Percentiles rank a stretch among this genome's conserved stretches.
phyloP scores from a whole-genome alignment of 2,797 vertebrate species.

The Squalus acanthias region DNA sequence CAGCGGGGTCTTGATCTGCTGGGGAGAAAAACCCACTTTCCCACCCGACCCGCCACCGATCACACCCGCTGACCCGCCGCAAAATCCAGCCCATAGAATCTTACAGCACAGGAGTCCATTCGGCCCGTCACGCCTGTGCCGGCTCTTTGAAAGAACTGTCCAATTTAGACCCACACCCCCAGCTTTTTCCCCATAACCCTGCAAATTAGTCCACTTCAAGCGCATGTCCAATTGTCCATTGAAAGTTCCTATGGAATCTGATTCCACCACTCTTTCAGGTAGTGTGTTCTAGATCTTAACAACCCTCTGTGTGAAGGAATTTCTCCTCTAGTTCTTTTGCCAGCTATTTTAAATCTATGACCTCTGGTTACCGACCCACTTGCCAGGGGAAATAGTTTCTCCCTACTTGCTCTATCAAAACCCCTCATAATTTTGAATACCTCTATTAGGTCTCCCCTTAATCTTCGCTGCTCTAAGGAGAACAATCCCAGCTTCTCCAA shows the following conservation, averaged over 20 bases:
- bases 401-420: background rate
- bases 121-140: too few relatives aligned
- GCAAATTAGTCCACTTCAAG: background rate
- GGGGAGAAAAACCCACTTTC: too few relatives aligned
- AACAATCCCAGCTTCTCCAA: background rate
- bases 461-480: background rate
- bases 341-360: background rate
- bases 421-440: background rate
- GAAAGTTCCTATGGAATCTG: background rate
- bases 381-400: background rate
- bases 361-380: background rate
- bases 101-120: too few relatives aligned
- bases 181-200: too few relatives aligned
- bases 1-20: too few relatives aligned
- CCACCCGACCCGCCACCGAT: too few relatives aligned
- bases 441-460: background rate
- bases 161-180: too few relatives aligned
- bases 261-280: background rate
- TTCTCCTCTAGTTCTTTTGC: background rate
- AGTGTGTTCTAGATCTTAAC: background rate
- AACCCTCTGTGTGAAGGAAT: background rate
- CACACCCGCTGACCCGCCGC: too few relatives aligned
- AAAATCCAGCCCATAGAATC: too few relatives aligned
- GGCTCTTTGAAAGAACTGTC: too few relatives aligned
- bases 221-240: background rate